These are phyloP conservation scores for Oscheius sp. DNA, from an alignment of 2,888 invertebrate genomes.

Conservation along the genomic window DNA sequence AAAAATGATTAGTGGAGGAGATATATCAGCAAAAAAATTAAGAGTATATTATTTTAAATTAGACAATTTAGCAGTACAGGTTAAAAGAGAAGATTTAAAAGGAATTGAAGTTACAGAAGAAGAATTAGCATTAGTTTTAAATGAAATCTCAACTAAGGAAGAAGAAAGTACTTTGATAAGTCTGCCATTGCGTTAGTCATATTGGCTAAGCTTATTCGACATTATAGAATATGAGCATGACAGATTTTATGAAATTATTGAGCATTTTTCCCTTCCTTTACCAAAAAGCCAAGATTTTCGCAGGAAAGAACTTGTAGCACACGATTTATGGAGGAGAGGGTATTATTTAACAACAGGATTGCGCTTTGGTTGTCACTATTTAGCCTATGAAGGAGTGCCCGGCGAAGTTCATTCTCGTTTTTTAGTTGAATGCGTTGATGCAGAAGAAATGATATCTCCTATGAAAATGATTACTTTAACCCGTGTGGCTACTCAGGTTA, in stretches of 20 bases:
- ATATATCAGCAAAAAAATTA: constrained; percentile 7
- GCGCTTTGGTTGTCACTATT: constrained; percentile 30
- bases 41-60: constrained; percentile 25
- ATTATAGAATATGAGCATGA: background rate
- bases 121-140: constrained; percentile 1
- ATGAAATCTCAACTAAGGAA: background rate
- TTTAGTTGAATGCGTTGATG: constrained; percentile 21
- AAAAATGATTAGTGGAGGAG: constrained; percentile 2
- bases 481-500: constrained; percentile 30
- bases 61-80: constrained; percentile 23
- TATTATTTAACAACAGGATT: constrained; percentile 29
- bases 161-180: background rate
- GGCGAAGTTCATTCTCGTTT: constrained; percentile 24
- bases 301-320: constrained; percentile 13
- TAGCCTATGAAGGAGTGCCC: constrained; percentile 32
- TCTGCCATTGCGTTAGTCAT: constrained; percentile 10
- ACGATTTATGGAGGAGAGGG: constrained; percentile 33
- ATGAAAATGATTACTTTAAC: constrained; percentile 23
- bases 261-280: constrained; percentile 1
- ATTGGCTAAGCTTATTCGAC: background rate
- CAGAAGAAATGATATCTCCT: constrained; percentile 4
- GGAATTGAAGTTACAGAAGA: constrained; percentile 22
- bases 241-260: constrained; percentile 11
- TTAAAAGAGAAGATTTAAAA: constrained; percentile 20
- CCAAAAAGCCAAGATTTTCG: constrained; percentile 27